Evolutionary conservation across 53 echinoderm and acorn worm genomes (phyloP), one percentile per base, ranked within the genome.

Genomic region (Crossaster papposus): DNA sequence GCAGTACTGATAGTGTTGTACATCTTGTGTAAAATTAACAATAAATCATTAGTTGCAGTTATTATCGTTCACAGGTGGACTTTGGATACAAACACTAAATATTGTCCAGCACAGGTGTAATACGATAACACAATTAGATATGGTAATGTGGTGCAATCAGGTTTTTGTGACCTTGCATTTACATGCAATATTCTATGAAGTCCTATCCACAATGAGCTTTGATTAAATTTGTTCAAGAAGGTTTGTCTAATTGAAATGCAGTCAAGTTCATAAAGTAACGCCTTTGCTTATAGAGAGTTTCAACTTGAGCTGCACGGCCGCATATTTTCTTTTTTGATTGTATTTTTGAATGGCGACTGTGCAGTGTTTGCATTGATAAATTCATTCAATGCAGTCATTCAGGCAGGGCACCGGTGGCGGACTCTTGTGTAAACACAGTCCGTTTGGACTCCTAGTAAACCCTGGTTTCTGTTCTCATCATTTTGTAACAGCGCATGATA

Each of bases 381-480:
- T 53, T 85, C 85, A 85, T 85, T 85, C 85, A 85, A 30, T 32
- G 53, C 32, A 54, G 31, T 34, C 85, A 85, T 50, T 54, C 72
- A 73, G 51, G 72, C 73, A 73, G 72, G 65, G 83, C 70, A 24
- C n/a, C 26, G 13, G 17, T 9, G 9, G 75, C 35, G 14, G 31
- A 38, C 31, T 51, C 85, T 53, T 85, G 33, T 30, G 52, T 85
- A 72, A 85, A 85, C 74, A 73, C 11, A 1, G 28, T 72, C 29
- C 31, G 44, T 31, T 71, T 31, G 85, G 54, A 33, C 30, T 22
- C 13, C 14, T 30, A 81, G 81, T 36, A 62, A 81, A 34, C 33
- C 23, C 55, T 9, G 11, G 22, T 20, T 26, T 68, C 36, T 11
- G 75, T 74, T 74, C 36, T 36, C 75, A 74, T 74, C 68, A 68